Evolutionary conservation across 2,797 vertebrate genomes (phyloP).

Genomic region (Lophius americanus): DNA sequence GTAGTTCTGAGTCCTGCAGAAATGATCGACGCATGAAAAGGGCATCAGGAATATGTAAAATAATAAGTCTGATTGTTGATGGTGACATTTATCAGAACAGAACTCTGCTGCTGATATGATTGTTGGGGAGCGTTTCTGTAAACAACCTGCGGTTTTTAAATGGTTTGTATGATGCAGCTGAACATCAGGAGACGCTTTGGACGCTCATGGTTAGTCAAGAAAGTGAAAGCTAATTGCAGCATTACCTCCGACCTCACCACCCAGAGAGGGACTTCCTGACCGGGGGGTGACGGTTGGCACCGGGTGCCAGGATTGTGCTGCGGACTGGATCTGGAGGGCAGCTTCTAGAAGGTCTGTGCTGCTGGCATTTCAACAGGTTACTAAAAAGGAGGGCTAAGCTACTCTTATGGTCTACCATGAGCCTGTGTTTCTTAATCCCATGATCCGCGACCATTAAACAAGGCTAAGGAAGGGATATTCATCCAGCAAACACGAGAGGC

Average conservation of each 20-base stretch:
- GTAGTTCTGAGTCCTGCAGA: no score
- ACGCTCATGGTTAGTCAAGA: not conserved
- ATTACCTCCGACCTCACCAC: not conserved
- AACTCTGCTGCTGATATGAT: no score
- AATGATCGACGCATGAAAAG: no score
- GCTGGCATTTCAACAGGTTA: slow-evolving; percentile 45
- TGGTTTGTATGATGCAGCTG: no score
- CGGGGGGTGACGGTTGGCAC: not conserved
- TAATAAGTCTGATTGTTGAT: no score
- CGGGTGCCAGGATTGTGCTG: accelerated
- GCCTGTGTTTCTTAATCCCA: slow-evolving; percentile 57
- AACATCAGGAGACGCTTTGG: not conserved
- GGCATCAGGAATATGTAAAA: no score
- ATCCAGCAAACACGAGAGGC: slow-evolving; percentile 36
- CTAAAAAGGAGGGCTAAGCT: slow-evolving; percentile 27
- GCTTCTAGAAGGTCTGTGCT: slow-evolving; percentile 1
- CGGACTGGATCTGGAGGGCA: not conserved
- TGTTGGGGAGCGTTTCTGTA: no score
- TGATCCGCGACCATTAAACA: slow-evolving; percentile 62
- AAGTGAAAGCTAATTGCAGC: not conserved
- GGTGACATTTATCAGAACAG: no score
- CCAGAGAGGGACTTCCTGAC: not conserved
- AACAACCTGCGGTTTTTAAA: no score
- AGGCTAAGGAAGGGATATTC: slow-evolving; percentile 55
- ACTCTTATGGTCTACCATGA: slow-evolving; percentile 18